Conservation (phyloP, 2,113 vertebrate species). For the Coturnix japonica region DNA sequence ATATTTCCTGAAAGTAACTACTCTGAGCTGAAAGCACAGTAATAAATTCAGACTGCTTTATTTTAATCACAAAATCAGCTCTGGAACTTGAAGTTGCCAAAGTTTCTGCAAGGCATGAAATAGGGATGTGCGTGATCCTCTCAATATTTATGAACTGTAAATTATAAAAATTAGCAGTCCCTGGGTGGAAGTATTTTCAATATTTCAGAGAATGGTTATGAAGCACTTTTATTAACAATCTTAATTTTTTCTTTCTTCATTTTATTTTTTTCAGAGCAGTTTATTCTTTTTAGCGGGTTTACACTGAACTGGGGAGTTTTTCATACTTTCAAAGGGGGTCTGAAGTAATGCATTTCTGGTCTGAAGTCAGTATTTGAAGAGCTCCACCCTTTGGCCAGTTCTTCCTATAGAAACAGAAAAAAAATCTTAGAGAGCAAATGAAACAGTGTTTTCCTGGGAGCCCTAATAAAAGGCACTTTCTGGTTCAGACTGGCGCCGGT, state of each 20-base stretch:
- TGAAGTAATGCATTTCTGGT: neutral
- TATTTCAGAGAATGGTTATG: neutral
- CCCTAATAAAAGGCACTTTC: neutral
- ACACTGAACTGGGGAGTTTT: neutral
- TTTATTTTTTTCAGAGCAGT: neutral
- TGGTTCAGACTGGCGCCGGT: neutral
- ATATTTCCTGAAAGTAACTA: constrained; percentile 29
- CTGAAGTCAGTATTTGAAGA: neutral
- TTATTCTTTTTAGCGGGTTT: neutral
- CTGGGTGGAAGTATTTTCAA: neutral
- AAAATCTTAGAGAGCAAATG: neutral
- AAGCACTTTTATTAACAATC: constrained; percentile 40
- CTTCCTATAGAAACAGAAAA: neutral
- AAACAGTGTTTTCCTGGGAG: neutral
- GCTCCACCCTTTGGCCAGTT: neutral
- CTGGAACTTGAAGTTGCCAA: constrained; percentile 10
- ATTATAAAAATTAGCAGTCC: constrained; percentile 9
- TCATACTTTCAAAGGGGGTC: neutral
- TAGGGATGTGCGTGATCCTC: neutral
- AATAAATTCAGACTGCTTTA: constrained; percentile 33
- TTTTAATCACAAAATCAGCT: constrained; percentile 36
- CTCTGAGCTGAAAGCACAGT: neutral
- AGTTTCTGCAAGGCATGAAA: constrained; percentile 27
- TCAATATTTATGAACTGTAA: constrained; percentile 44
- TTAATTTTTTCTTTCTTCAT: constrained; percentile 9